phyloP scores from a whole-genome alignment of 2,888 invertebrate genomes.

The Pseudoips prasinana region DNA sequence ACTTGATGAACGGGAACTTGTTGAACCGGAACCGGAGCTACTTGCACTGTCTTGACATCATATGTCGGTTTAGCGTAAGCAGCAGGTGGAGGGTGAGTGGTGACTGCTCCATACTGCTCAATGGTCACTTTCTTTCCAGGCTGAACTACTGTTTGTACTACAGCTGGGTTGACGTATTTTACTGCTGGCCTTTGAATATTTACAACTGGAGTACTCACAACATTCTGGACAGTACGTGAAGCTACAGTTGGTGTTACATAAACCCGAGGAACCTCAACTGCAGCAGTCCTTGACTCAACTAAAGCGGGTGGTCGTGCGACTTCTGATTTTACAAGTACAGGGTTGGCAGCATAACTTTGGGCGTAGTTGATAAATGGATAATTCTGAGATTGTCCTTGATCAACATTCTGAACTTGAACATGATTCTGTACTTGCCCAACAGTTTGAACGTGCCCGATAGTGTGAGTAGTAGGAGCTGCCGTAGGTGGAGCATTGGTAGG shows the following conservation, averaged over 20 bases:
- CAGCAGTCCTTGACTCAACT: neutral
- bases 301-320: neutral
- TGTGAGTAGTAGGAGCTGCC: slow-evolving; percentile 1
- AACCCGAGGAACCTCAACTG: too few species aligned
- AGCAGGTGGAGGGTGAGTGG: slow-evolving; percentile 15
- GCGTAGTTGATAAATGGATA: too few species aligned
- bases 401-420: too few species aligned
- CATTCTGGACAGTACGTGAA: too few species aligned
- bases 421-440: too few species aligned
- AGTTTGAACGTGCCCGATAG: slow-evolving; percentile 7
- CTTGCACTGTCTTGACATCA: too few species aligned
- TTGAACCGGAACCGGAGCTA: too few species aligned
- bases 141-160: neutral
- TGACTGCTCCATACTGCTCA: slow-evolving; percentile 14
- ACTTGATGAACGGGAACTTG: too few species aligned
- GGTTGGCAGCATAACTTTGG: too few species aligned
- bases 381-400: too few species aligned
- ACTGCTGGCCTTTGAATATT: neutral
- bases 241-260: too few species aligned
- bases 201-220: neutral
- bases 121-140: slow-evolving; percentile 7
- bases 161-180: slow-evolving; percentile 4
- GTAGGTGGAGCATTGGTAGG: neutral
- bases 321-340: neutral
- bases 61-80: neutral